Evolutionary conservation across 2,888 invertebrate genomes (phyloP), one percentile per base, ranked within the genome.

Genomic region (Drosophila nigricruria): DNA sequence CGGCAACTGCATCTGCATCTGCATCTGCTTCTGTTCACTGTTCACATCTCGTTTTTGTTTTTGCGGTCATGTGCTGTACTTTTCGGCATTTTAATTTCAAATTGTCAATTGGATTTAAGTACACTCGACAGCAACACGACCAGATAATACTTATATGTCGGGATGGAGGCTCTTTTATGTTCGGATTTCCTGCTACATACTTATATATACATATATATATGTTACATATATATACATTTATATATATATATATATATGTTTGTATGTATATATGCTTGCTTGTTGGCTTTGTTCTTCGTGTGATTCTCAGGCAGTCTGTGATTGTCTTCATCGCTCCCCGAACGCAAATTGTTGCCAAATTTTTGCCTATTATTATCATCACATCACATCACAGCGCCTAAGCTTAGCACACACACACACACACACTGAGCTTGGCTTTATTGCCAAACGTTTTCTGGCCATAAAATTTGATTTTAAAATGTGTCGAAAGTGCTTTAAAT

Each of bases 61-160:
- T 73, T 83, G 80, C 74, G 80, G 83, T 79, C 72, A 70, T 70
- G 60, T 77, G 65, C 66, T 88, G 85, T 81, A 82, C 86, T 86
- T 88, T 86, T 88, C 82, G 86, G 88, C 87, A 87, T 88, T 87
- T 88, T 88, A 87, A 87, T 87, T 87, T 88, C 72, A 88, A 87
- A 87, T 86, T 88, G 84, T 82, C 88, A 88, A 87, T 88, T 87
- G 85, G 85, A 88, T 86, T 87, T 87, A 87, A 87, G 88, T 76
- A 88, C 82, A 70, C 75, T 83, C 72, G 79, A 81, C 75, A 74
- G 75, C 77, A 80, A 75, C 75, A 75, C 69, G 67, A 73, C 64
- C 79, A 66, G 59, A 69, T 56, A 58, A 53, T 57, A 40, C 49
- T 45, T 50, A 18, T 50, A 18, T 43, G 43, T 43, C 14, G 32